phyloP scores from a whole-genome alignment of 2,797 vertebrate genomes.

The Fistularia commersonii region DNA sequence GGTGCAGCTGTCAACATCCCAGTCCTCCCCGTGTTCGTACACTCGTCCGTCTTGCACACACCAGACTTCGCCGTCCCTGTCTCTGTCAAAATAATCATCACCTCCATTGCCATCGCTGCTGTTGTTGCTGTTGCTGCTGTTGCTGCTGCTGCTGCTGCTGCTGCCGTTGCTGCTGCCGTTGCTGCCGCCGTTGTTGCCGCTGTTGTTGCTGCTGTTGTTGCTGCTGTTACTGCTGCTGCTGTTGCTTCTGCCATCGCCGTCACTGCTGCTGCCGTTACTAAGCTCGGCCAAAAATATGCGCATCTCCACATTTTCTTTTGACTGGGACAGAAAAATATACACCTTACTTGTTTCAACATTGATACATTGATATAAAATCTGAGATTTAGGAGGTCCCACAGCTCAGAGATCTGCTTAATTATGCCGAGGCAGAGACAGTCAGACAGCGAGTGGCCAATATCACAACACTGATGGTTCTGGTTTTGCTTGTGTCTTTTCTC shows the following conservation, averaged over 20 bases:
- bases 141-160: too few relatives aligned
- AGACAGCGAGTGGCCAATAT: slow-evolving; percentile 6
- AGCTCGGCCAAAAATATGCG: slow-evolving; percentile 83
- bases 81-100: slow-evolving; percentile 31
- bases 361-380: background rate
- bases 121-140: too few relatives aligned
- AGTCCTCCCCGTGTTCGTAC: slow-evolving; percentile 86
- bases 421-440: background rate
- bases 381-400: too few relatives aligned
- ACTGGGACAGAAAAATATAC: slow-evolving; percentile 65
- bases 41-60: slow-evolving; percentile 92
- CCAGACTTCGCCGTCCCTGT: slow-evolving; percentile 71
- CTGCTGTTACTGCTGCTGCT: background rate
- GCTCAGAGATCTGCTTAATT: slow-evolving; percentile 1
- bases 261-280: slow-evolving; percentile 59
- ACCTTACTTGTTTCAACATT: background rate
- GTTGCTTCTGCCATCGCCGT: slow-evolving; percentile 59
- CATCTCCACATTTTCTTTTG: slow-evolving; percentile 89
- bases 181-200: too few relatives aligned
- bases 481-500: slow-evolving; percentile 3
- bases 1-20: slow-evolving; percentile 95
- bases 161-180: too few relatives aligned
- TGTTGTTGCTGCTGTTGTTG: too few relatives aligned
- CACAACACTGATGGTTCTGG: slow-evolving; percentile 26
- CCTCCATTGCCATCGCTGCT: too few relatives aligned